A percentile compares a stretch with the other conserved stretches of the same genome.
Evolutionary conservation across 1,140 invertebrate species (phyloP).

Genomic region (Aricia agestis): DNA sequence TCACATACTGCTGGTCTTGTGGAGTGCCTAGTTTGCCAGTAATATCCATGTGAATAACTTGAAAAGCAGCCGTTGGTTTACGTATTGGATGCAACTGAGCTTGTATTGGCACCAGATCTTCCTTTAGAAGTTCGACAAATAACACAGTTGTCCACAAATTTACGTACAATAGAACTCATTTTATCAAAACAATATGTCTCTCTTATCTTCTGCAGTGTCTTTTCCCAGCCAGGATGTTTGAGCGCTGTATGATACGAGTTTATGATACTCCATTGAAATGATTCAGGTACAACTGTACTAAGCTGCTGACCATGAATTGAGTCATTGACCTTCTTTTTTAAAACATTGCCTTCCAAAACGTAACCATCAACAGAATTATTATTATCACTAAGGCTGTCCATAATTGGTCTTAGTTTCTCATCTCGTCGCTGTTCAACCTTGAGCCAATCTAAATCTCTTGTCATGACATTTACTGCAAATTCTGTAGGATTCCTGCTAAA

Average conservation of each 20-base stretch:
- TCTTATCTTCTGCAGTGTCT: constrained; percentile 36
- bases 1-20: constrained; percentile 34
- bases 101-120: constrained; percentile 34
- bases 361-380: constrained; percentile 17
- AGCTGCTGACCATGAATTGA: constrained; percentile 19
- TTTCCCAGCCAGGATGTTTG: constrained; percentile 38
- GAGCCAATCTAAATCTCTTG: constrained; percentile 19
- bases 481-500: constrained; percentile 24
- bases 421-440: constrained; percentile 25
- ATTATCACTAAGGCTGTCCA: constrained; percentile 12
- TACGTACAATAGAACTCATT: constrained; percentile 29
- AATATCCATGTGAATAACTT: constrained; percentile 40
- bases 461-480: constrained; percentile 19
- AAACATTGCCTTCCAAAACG: constrained; percentile 14
- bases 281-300: constrained; percentile 28
- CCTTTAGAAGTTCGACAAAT: constrained; percentile 33
- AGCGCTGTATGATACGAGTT: constrained; percentile 35
- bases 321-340: constrained; percentile 20
- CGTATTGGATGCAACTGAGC: constrained; percentile 39
- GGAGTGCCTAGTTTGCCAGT: constrained; percentile 41
- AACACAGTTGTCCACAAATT: constrained; percentile 35
- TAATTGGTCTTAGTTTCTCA: constrained; percentile 10
- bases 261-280: constrained; percentile 40
- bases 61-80: constrained; percentile 36
- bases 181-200: constrained; percentile 37